Conservation (phyloP, 2,113 vertebrate genomes). For the Toxotes chatareus region DNA sequence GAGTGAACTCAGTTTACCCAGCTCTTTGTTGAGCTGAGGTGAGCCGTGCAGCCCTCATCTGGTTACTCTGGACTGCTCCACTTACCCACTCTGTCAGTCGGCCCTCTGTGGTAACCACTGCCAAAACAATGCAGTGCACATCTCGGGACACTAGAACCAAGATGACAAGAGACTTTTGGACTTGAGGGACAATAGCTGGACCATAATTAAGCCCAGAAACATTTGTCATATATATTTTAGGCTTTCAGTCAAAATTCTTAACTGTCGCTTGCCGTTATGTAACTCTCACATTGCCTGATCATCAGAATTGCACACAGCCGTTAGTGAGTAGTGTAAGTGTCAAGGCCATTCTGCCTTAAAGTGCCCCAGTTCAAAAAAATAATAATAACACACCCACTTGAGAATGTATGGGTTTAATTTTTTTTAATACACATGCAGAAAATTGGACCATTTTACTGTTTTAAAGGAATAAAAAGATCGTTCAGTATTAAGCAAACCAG, state of each 20-base stretch:
- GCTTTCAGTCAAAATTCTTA: constrained; percentile 7
- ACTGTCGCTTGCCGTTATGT: background rate
- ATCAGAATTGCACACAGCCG: background rate
- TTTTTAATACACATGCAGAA: background rate
- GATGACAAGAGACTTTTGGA: constrained; percentile 8
- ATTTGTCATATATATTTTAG: constrained; percentile 5
- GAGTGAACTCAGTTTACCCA: constrained; percentile 27
- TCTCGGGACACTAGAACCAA: constrained; percentile 20
- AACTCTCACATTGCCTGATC: background rate
- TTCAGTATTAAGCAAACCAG: background rate
- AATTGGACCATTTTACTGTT: background rate
- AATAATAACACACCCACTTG: background rate
- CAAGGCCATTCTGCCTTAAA: background rate
- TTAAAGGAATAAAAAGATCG: background rate
- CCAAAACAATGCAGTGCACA: constrained; percentile 34
- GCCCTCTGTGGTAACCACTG: constrained; percentile 7
- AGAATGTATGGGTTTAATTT: background rate
- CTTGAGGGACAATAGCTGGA: constrained; percentile 8
- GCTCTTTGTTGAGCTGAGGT: constrained; percentile 53
- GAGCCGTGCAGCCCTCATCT: constrained; percentile 47
- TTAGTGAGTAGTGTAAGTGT: background rate
- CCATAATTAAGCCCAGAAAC: constrained; percentile 18
- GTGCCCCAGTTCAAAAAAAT: background rate
- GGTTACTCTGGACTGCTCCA: constrained; percentile 27
- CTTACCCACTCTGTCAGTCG: constrained; percentile 23